phyloP scores from a whole-genome alignment of 2,113 vertebrate genomes.

The Tyrannus savana region DNA sequence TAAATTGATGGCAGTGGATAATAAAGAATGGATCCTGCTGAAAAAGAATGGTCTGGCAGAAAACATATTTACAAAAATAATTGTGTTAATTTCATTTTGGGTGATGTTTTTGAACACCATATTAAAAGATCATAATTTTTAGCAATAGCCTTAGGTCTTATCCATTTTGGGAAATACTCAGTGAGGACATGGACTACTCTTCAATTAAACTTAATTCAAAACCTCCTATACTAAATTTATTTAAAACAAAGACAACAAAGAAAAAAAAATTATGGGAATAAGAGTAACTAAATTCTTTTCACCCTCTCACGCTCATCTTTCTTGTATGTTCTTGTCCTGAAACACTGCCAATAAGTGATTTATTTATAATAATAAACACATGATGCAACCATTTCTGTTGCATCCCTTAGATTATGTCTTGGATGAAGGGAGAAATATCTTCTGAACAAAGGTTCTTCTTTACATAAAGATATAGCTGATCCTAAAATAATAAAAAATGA shows the following conservation, averaged over 20 bases:
- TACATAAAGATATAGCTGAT: constrained; percentile 30
- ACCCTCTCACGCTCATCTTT: background rate
- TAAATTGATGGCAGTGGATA: background rate
- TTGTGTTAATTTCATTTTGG: background rate
- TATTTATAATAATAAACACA: constrained; percentile 48
- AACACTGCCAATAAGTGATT: background rate
- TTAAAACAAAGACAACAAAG: background rate
- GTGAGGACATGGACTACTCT: background rate
- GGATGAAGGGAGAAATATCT: constrained; percentile 17
- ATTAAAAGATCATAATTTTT: background rate
- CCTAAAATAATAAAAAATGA: constrained; percentile 28
- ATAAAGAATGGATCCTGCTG: background rate
- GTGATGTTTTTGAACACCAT: background rate
- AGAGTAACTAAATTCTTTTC: background rate
- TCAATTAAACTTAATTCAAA: background rate
- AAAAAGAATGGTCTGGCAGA: background rate
- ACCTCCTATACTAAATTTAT: background rate
- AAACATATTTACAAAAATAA: background rate
- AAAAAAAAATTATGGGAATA: background rate
- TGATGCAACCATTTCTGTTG: background rate
- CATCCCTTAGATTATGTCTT: constrained; percentile 5
- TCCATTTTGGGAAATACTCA: background rate
- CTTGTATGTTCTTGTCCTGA: background rate
- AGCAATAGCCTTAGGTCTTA: background rate
- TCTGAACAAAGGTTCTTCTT: constrained; percentile 16